Evolutionary conservation across 2,113 vertebrate species (phyloP), one percentile per base, ranked within the genome.

Genomic region (Gasterosteus nipponicus): DNA sequence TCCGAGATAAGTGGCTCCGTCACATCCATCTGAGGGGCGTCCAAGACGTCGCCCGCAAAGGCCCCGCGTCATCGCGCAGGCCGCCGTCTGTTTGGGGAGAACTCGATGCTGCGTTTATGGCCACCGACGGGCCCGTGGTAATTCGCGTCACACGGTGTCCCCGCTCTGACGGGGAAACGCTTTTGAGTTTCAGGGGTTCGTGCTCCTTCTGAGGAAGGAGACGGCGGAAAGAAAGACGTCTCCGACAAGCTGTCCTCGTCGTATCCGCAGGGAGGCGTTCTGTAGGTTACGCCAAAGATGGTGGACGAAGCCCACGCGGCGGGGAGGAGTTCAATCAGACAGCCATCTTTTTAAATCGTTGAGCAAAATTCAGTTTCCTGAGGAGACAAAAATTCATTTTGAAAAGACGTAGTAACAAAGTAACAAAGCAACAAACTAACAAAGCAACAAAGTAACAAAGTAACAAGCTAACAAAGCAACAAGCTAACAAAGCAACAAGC

Each of bases 1-100:
- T 80, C 84, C 18, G 70, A 58, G 41, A 77, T 82, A 85, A 84
- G 78, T 84, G 67, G 62, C 73, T 86, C 71, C 41, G 72, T 80
- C 81, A 75, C 69, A 76, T 76, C 85, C 69, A 46, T 74, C 31
- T 82, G 72, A 83, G 68, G 44, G 39, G 33, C 19, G 35, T 59
- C 80, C 77, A 75, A 89, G 49, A 54, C 29, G 66, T 65, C 42
- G 46, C 67, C 72, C 67, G n/a, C 77, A 77, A 69, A 80, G 64
- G 53, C 76, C 26, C 65, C 47, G 42, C 47, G 39, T 41, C 77
- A 62, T 26, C 2, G 64, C 47, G 35, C 46, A 11, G 49, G 69
- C 69, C 7, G 67, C 66, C 41, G 14, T 51, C 69, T 63, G 58
- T 78, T 64, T 46, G 56, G 42, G 10, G 44, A 57, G 72, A 31